These are phyloP conservation scores for Drosophila mimica DNA, from an alignment of 2,888 invertebrate genomes.

Conservation along the genomic window DNA sequence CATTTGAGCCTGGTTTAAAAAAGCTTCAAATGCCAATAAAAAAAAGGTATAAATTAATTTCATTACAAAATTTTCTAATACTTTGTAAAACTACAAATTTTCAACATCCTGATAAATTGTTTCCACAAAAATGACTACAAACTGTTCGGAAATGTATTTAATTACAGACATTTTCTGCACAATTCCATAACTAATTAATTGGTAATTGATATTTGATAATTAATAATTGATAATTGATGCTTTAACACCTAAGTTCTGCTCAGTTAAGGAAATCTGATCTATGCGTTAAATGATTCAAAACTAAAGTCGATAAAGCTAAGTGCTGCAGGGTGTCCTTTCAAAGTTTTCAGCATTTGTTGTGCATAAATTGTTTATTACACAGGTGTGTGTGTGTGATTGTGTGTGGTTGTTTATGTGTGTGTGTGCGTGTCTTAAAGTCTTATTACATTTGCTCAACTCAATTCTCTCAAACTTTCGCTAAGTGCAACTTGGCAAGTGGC, in stretches of 20 bases:
- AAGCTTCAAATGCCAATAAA: background rate
- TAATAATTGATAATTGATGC: background rate
- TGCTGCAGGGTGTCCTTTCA: slow-evolving; percentile 24
- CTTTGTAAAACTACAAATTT: background rate
- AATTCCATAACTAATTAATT: background rate
- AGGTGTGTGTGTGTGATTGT: background rate
- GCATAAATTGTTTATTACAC: slow-evolving; percentile 61
- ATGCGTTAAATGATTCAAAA: background rate
- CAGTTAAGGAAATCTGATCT: background rate
- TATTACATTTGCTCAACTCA: background rate
- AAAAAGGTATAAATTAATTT: background rate
- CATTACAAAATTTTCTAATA: background rate
- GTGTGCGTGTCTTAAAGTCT: slow-evolving; percentile 37
- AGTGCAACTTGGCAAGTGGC: slow-evolving; percentile 26
- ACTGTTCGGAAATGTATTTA: background rate
- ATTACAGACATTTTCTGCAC: background rate
- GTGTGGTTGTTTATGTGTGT: background rate
- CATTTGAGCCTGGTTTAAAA: background rate
- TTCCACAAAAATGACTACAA: background rate
- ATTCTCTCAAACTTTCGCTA: slow-evolving; percentile 23
- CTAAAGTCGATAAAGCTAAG: slow-evolving; percentile 7
- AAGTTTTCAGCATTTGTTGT: slow-evolving; percentile 47
- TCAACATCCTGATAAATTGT: background rate
- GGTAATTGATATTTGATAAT: background rate
- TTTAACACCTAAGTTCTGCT: background rate